Evolutionary conservation across 1,140 invertebrate species (phyloP).

Genomic region (Tachypleus tridentatus): DNA sequence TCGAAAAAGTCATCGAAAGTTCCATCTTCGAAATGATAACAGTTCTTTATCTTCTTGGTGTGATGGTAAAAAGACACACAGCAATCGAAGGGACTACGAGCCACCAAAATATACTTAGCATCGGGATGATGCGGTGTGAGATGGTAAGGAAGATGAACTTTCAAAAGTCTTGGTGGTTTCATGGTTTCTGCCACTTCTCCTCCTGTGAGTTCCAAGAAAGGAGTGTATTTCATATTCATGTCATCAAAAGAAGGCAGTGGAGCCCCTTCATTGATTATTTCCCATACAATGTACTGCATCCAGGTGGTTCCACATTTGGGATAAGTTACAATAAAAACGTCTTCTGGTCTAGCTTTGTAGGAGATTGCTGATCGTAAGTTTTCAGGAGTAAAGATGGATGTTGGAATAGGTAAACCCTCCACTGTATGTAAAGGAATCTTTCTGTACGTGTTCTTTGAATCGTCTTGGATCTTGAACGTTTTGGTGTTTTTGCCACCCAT

Average conservation of each 20-base stretch:
- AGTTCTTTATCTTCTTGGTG: constrained; percentile 34
- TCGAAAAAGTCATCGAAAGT: constrained; percentile 19
- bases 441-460: too few species aligned
- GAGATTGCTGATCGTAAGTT: constrained; percentile 7
- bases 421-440: not conserved
- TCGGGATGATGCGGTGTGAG: constrained; percentile 42
- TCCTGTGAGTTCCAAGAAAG: constrained; percentile 9
- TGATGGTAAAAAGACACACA: constrained; percentile 72
- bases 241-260: not conserved
- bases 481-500: too few species aligned
- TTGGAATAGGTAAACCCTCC: constrained; percentile 1
- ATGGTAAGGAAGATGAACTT: constrained; percentile 60
- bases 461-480: too few species aligned
- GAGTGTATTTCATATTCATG: not conserved
- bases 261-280: constrained; percentile 6
- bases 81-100: constrained; percentile 73
- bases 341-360: constrained; percentile 22
- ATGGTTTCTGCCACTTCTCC: not conserved
- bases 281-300: constrained; percentile 10
- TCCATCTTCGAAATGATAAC: not conserved
- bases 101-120: constrained; percentile 54
- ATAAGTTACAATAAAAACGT: constrained; percentile 31
- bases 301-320: constrained; percentile 28
- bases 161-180: constrained; percentile 26
- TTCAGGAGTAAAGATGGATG: not conserved